Evolutionary conservation across 2,113 vertebrate genomes (phyloP).

Genomic region (Mungos mungo): DNA sequence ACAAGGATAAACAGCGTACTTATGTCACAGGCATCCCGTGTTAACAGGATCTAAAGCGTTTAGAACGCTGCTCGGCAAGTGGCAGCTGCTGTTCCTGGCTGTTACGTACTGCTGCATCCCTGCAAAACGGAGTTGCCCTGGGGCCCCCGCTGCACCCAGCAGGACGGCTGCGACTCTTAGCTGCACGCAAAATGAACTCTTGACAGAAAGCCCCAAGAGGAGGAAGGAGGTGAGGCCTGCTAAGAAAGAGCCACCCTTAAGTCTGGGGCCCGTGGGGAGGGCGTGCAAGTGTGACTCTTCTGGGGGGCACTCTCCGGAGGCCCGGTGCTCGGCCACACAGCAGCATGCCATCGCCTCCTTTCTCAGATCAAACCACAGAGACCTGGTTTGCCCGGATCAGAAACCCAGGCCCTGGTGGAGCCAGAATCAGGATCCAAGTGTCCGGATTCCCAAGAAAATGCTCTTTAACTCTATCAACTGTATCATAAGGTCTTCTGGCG

Average conservation of each 20-base stretch:
- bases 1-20: background rate
- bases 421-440: background rate
- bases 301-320: background rate
- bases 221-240: background rate
- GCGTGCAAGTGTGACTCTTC: fast-evolving
- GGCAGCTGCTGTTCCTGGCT: background rate
- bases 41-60: background rate
- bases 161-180: background rate
- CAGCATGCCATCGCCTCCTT: background rate
- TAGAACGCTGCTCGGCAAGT: background rate
- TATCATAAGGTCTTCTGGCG: background rate
- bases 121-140: background rate
- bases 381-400: background rate
- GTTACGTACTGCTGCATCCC: background rate
- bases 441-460: background rate
- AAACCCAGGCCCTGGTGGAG: background rate
- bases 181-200: background rate
- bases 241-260: background rate
- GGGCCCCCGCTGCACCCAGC: fast-evolving
- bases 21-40: background rate
- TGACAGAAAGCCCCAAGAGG: background rate
- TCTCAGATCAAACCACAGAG: background rate
- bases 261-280: too few species aligned
- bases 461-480: background rate
- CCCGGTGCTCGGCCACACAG: background rate